A percentile compares a stretch with the other conserved stretches of the same genome.
Evolutionary conservation across 2,888 invertebrate genomes (phyloP).

Genomic region (Seira ritae): DNA sequence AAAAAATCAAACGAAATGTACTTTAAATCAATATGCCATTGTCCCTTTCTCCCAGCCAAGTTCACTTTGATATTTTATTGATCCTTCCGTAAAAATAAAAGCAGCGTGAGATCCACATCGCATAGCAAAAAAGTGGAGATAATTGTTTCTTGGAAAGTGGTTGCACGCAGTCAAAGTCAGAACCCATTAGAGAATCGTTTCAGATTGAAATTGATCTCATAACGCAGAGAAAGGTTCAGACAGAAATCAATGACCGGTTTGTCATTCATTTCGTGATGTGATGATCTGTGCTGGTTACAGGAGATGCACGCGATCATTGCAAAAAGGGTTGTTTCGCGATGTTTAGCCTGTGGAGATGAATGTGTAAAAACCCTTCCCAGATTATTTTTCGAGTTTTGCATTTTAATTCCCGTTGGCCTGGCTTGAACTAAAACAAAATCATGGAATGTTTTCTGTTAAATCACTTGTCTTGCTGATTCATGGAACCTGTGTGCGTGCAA

Average conservation of each 20-base stretch:
- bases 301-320: slow-evolving; percentile 53
- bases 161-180: slow-evolving; percentile 30
- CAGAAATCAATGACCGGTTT: slow-evolving; percentile 52
- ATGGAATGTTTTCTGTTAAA: slow-evolving; percentile 1
- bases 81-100: not conserved
- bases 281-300: slow-evolving; percentile 12
- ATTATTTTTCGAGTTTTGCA: slow-evolving; percentile 23
- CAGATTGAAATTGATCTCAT: slow-evolving; percentile 55
- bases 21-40: slow-evolving; percentile 1
- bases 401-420: slow-evolving; percentile 16
- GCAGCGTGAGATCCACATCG: slow-evolving; percentile 13
- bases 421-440: not conserved
- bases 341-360: slow-evolving; percentile 1
- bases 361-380: not conserved
- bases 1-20: slow-evolving; percentile 6
- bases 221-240: slow-evolving; percentile 20
- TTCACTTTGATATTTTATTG: slow-evolving; percentile 1
- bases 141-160: slow-evolving; percentile 47
- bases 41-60: not conserved
- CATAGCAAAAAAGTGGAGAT: not conserved
- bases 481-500: slow-evolving; percentile 34
- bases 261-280: slow-evolving; percentile 30
- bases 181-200: slow-evolving; percentile 35
- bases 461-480: slow-evolving; percentile 46
- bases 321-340: not conserved